phyloP scores from a whole-genome alignment of 2,888 invertebrate species.

The Altica lythri region DNA sequence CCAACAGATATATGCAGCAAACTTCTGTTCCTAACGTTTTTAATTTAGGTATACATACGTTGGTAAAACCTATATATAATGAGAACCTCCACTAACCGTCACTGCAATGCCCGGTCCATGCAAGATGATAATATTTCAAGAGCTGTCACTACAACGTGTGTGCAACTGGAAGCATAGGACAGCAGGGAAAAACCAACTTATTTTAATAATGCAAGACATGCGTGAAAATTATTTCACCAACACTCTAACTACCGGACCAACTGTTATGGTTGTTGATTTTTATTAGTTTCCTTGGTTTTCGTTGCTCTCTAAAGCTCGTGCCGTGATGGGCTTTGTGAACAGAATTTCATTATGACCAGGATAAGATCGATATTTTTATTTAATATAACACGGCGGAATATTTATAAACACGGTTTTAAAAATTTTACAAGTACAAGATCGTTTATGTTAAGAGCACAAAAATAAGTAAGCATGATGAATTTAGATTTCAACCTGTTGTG shows the following conservation, averaged over 20 bases:
- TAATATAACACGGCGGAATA: too few relatives aligned
- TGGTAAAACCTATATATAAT: too few relatives aligned
- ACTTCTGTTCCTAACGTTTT: too few relatives aligned
- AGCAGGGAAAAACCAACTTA: conserved; percentile 32
- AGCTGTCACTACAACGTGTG: conserved; percentile 12
- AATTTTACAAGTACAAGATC: not conserved
- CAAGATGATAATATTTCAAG: conserved; percentile 11
- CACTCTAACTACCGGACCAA: conserved; percentile 19
- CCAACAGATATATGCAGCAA: too few relatives aligned
- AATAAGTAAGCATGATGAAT: not conserved
- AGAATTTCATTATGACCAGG: not conserved
- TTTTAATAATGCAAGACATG: conserved; percentile 39
- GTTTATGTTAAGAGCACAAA: not conserved
- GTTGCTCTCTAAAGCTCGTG: not conserved
- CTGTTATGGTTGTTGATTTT: conserved; percentile 22
- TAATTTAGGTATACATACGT: too few relatives aligned
- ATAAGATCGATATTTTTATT: not conserved
- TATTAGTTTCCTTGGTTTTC: conserved; percentile 11
- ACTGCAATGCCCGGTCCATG: not conserved
- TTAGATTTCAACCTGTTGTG: not conserved
- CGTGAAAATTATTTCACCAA: conserved; percentile 37
- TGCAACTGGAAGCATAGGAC: conserved; percentile 4
- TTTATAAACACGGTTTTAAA: not conserved
- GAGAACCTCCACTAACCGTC: not conserved
- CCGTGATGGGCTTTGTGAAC: not conserved